Conservation (phyloP, 2,113 vertebrate species). For the Semnornis frantzii region DNA sequence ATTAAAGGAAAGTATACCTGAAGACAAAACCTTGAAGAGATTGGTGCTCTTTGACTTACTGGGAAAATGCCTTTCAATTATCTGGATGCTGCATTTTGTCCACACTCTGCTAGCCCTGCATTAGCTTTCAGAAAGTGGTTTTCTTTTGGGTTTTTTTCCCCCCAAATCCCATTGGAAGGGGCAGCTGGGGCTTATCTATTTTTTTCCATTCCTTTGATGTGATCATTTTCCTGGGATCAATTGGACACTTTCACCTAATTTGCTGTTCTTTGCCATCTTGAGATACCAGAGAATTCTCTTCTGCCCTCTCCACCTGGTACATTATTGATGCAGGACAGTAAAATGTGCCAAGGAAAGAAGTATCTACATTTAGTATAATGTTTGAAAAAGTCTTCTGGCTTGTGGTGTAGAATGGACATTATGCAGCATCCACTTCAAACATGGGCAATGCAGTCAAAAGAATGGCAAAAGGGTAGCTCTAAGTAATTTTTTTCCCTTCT, state of each 20-base stretch:
- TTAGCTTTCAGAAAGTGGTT: neutral
- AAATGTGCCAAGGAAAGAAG: neutral
- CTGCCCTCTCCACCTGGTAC: neutral
- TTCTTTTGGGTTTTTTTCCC: neutral
- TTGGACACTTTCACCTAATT: neutral
- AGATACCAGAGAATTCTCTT: neutral
- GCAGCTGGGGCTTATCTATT: neutral
- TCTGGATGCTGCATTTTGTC: neutral
- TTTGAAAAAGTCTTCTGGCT: neutral
- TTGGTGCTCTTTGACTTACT: neutral
- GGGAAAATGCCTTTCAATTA: neutral
- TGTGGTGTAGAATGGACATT: neutral
- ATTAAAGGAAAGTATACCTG: neutral
- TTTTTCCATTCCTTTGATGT: neutral
- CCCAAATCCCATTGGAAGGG: neutral
- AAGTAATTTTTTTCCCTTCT: neutral
- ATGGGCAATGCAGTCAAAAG: neutral
- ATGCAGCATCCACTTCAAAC: neutral
- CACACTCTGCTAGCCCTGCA: neutral
- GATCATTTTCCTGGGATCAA: neutral
- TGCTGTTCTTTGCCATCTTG: neutral
- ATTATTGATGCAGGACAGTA: neutral
- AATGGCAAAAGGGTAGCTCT: neutral
- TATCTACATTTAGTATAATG: neutral
- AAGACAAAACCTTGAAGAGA: neutral